Evolutionary conservation across 2,113 vertebrate genomes (phyloP), one percentile per base, ranked within the genome.

Genomic region (Cephalopholis sonnerati): DNA sequence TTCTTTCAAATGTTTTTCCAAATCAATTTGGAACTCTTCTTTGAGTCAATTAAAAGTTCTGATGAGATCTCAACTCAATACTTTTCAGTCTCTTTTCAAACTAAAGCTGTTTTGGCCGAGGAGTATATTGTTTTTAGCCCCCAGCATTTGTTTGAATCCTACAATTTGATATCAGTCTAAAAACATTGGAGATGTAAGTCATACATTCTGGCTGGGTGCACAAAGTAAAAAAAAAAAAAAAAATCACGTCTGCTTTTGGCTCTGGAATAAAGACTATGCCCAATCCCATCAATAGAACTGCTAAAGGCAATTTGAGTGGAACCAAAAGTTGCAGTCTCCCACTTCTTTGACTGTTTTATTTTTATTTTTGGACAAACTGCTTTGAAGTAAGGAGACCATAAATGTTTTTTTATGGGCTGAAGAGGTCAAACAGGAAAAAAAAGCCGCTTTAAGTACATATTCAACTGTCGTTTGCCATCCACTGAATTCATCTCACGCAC

Each of bases 271-370:
- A 88, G 51, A 77, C 55, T 62, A 18, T 74, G 53, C 36, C 58
- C 62, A 61, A 78, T 84, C 63, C 82, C 53, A 77, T 89, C 77
- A 79, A 77, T 32, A 65, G 53, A 69, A 82, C 20, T 27, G 85
- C 85, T 86, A 1, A 75, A 79, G 64, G 85, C 77, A 55, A 36
- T 71, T 69, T 77, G 8, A 74, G 24, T 20, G 24, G 20, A 81
- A 76, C 57, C 29, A 76, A 77, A 88, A 70, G 29, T 75, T 76
- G 46, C 59, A 69, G 77, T 80, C 15, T 64, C 32, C 16, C 24
- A 70, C 63, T 78, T 83, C 41, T 81, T 58, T 64, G 46, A n/a
- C 29, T 59, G 24, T 61, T 77, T 68, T 36, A 78, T 74, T 83
- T 44, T 25, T 74, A 67, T 57, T 58, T 69, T 64, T 73, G 29